Base-by-base conservation (phyloP, 1,140 invertebrate genomes). In the Drosophila rhopaloa region DNA sequence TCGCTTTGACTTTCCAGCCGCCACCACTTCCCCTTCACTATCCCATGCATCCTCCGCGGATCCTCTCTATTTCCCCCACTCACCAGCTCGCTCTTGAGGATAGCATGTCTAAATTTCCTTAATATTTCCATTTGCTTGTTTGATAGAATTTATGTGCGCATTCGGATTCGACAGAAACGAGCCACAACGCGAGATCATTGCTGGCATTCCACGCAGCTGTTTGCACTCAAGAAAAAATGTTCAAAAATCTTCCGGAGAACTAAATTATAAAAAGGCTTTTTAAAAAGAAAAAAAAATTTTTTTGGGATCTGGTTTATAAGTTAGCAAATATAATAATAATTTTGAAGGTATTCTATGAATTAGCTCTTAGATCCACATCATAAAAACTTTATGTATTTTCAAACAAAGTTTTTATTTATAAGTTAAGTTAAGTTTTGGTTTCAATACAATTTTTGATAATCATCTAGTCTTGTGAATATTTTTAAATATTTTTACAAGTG, bases 51-150 rank as follows among this genome's bases (percentile, higher is more conserved):
- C 60, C 38, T 35, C 10, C 19, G 24, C 70, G n/a, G 35, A 35
- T 35, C 41, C 44, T 48, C 14, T 38, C 29, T 41, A 27, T 9
- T 27, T 14, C 29, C 43, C 53, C 13, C 32, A 8, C 19, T 13
- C 19, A 11, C 32, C 57, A 58, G 16, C 35, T 43, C 10, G 29
- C 24, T 35, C 43, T 24, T 38, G 29, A 5, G 51, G 16, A 43
- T 47, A 46, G 57, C 66, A 77, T 75, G 83, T 76, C 83, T 86
- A 85, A 85, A 86, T 88, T 86, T 86, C 56, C 76, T 79, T 82
- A 79, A 86, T 86, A 86, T 83, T 88, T 88, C 81, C 81, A 85
- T 86, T 85, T 86, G 68, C 78, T 84, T 72, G 66, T 76, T 82
- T 53, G 79, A 79, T 79, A 77, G 79, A 88, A 88, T 88, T 88